A percentile compares a stretch with the other conserved stretches of the same genome.
These are phyloP conservation scores for Saguinus midas DNA, from an alignment of 2,113 vertebrate genomes.

Conservation along the genomic window DNA sequence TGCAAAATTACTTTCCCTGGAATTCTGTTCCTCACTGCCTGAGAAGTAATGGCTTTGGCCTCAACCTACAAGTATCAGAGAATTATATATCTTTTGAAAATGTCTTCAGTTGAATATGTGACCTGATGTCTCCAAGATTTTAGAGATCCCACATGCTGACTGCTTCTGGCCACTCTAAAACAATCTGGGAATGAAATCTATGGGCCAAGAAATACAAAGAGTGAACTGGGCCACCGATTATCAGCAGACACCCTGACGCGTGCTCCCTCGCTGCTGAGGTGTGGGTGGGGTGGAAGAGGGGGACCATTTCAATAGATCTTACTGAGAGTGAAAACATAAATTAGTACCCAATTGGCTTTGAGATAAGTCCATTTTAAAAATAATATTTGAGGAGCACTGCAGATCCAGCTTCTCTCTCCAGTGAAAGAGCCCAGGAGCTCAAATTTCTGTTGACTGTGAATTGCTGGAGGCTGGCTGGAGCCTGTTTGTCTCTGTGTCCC, in stretches of 20 bases:
- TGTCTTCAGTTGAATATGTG: background rate
- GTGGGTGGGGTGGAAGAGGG: background rate
- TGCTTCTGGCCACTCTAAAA: slow-evolving; percentile 25
- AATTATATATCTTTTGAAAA: background rate
- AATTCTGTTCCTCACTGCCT: background rate
- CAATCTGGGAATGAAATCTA: background rate
- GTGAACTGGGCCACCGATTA: background rate
- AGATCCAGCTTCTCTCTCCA: background rate
- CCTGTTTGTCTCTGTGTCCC: background rate
- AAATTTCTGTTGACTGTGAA: background rate
- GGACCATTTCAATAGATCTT: background rate
- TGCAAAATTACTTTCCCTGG: background rate
- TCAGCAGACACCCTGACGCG: background rate
- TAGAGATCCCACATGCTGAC: background rate
- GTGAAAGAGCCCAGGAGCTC: background rate
- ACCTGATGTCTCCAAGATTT: background rate
- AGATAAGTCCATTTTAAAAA: background rate
- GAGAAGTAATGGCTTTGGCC: background rate
- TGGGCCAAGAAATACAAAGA: slow-evolving; percentile 35
- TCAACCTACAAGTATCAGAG: background rate
- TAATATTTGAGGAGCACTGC: background rate
- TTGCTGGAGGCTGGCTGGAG: background rate
- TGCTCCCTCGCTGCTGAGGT: background rate
- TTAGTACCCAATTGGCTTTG: background rate
- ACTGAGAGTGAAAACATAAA: background rate